These are phyloP conservation scores for Anser cygnoides DNA, from an alignment of 2,113 vertebrate species.

Conservation along the genomic window DNA sequence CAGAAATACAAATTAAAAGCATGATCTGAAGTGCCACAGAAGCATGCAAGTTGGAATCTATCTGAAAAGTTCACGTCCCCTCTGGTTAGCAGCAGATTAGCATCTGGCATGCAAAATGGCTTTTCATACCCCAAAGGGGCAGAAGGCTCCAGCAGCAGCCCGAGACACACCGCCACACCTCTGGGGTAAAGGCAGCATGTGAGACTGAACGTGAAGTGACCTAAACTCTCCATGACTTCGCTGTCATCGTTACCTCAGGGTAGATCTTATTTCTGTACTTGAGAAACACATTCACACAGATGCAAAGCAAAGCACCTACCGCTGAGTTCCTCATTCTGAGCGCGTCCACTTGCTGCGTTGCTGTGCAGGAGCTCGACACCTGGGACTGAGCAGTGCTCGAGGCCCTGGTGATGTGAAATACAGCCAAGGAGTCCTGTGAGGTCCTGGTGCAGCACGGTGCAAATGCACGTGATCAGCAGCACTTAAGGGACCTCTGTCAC, in stretches of 20 bases:
- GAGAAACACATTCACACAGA: not conserved
- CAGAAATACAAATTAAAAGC: constrained; percentile 5
- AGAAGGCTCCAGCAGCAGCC: not conserved
- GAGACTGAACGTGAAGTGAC: constrained; percentile 15
- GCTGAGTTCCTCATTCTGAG: not conserved
- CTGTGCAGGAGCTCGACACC: accelerated
- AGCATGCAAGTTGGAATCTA: not conserved
- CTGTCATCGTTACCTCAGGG: not conserved
- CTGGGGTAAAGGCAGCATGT: not conserved
- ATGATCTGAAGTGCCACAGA: not conserved
- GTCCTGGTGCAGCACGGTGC: not conserved
- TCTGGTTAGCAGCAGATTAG: constrained; percentile 32
- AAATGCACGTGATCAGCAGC: not conserved
- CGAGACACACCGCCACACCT: not conserved
- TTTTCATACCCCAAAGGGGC: constrained; percentile 15
- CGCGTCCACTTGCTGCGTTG: accelerated
- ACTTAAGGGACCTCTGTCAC: not conserved
- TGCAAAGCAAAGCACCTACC: not conserved
- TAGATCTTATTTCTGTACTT: not conserved
- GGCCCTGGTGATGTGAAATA: not conserved
- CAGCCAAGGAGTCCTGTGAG: not conserved
- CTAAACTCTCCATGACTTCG: constrained; percentile 27
- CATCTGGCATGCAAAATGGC: not conserved
- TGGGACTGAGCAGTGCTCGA: not conserved
- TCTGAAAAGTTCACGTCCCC: constrained; percentile 23